Conservation (phyloP, 2,888 invertebrate genomes). For the Drosophila kuntzei region DNA sequence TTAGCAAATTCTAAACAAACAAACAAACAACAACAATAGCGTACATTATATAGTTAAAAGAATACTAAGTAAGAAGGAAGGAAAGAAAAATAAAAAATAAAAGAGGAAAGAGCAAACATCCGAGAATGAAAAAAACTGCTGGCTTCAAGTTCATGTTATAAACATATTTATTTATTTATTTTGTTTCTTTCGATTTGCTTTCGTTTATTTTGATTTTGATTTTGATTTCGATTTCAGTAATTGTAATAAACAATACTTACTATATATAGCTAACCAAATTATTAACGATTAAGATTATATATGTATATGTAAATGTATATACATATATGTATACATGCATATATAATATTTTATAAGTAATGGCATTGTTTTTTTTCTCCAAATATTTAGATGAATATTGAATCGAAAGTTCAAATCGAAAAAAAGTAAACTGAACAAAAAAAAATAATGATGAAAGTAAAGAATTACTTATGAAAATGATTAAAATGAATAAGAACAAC, state of each 20-base stretch:
- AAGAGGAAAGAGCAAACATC: not conserved
- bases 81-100: not conserved
- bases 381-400: constrained; percentile 40
- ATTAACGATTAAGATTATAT: constrained; percentile 34
- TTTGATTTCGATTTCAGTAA: constrained; percentile 19
- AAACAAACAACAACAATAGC: constrained; percentile 11
- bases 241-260: constrained; percentile 16
- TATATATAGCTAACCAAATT: constrained; percentile 63
- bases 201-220: constrained; percentile 20
- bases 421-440: constrained; percentile 9
- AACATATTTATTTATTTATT: constrained; percentile 1
- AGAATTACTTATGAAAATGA: constrained; percentile 5
- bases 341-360: constrained; percentile 24
- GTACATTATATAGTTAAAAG: constrained; percentile 15
- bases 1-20: constrained; percentile 38
- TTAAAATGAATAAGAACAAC: constrained; percentile 23
- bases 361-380: constrained; percentile 19
- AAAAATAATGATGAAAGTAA: not conserved
- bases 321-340: constrained; percentile 28
- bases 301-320: constrained; percentile 15
- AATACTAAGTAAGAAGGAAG: not conserved
- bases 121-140: not conserved
- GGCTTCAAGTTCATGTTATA: constrained; percentile 9
- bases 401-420: constrained; percentile 41
- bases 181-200: constrained; percentile 28